Evolutionary conservation across 1,140 invertebrate species (phyloP).

Genomic region (Ericerus pela): DNA sequence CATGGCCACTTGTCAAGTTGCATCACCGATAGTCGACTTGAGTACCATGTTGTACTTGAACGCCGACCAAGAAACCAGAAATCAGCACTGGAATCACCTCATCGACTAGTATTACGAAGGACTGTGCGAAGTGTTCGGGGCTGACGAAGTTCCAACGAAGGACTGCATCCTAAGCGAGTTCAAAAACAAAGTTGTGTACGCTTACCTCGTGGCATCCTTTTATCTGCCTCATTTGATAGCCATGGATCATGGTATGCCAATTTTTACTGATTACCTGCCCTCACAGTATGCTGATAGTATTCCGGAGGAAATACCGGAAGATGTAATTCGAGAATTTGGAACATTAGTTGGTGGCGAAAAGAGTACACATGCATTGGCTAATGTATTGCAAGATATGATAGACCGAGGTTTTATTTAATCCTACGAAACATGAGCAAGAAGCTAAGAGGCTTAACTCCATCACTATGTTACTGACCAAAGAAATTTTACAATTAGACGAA

Average conservation of each 20-base stretch:
- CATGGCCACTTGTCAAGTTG: constrained; percentile 29
- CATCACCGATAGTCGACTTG: constrained; percentile 31
- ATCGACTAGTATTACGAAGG: constrained; percentile 28
- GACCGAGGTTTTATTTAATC: too few species aligned
- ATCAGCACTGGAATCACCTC: constrained; percentile 23
- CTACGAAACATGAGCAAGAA: too few species aligned
- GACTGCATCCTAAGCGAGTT: neutral
- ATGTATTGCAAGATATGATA: too few species aligned
- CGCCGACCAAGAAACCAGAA: constrained; percentile 21
- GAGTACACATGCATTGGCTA: neutral
- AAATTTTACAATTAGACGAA: too few species aligned
- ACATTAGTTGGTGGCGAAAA: neutral
- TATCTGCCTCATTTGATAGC: neutral
- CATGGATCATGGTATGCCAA: neutral
- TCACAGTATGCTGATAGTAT: neutral
- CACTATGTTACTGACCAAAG: too few species aligned
- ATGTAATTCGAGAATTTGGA: neutral
- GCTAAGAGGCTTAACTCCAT: too few species aligned
- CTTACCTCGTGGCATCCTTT: neutral
- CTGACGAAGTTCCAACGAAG: neutral
- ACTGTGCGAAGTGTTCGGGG: constrained; percentile 8
- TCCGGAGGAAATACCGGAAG: neutral
- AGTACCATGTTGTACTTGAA: constrained; percentile 31
- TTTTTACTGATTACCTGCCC: neutral
- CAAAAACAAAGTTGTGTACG: neutral